Base-by-base conservation (phyloP, 2,797 vertebrate species). In the Graptemys geographica region DNA sequence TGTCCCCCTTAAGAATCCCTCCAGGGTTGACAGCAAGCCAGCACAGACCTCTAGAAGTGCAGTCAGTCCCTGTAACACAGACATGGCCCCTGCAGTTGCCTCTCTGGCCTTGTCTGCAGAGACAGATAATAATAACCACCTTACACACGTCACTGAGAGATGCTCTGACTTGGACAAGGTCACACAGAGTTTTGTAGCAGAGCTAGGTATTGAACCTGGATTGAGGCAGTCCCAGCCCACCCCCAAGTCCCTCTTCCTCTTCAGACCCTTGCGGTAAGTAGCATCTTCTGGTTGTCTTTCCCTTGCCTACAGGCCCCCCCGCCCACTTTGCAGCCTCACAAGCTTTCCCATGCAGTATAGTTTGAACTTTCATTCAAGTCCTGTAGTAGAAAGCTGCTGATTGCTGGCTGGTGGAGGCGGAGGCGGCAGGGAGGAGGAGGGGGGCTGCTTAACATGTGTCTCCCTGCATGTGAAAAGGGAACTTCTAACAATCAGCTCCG, bases 351-450 rank as follows among this genome's bases (percentile, higher is more conserved):
- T 72, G n/a, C n/a, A 41, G n/a, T 37, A 21, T 23, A 11, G n/a
- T 72, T 19, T 37, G 65, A 37, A 37, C n/a, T n/a, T 23, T 72
- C 18, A 23, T 72, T 72, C 65, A 72, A 69, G 62, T 62, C 59
- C 59, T 62, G 59, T 62, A 62, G 28, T 15, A 59, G 31, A 16
- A 65, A 33, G 33, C 33, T n/a, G 33, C 16, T 8, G 62, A 69
- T 69, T 69, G 62, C 62, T 18, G 59, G 57, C 27, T 4, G 5
- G 13, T 27, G 55, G 21, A 56, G 8, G 21, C 9, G 25, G 55
- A 25, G 57, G 28, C 27, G 10, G 57, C 2, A 1, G 57, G 27
- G 5, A 2, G 6, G 3, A 28, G 57, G 6, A 13, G 28, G 16
- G n/a, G 19, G 19, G 18, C 5, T 21, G n/a, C 19, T 69, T 69